phyloP scores from a whole-genome alignment of 2,888 invertebrate genomes.

The Mesoligia furuncula region DNA sequence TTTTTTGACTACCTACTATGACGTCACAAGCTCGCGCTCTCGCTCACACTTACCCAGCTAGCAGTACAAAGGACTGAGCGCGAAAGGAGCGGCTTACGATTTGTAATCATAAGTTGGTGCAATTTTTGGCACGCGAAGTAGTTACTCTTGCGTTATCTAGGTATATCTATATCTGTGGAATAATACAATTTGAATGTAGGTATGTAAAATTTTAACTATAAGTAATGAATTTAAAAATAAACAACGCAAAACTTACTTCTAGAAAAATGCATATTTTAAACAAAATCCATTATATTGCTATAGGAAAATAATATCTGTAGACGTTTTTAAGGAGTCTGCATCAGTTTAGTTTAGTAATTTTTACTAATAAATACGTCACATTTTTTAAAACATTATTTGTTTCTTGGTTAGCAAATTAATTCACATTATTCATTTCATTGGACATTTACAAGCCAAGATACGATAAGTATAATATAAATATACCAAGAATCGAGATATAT shows the following conservation, averaged over 20 bases:
- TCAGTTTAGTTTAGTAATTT: background rate
- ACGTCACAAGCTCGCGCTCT: no score
- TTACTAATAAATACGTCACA: background rate
- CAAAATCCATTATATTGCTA: constrained; percentile 18
- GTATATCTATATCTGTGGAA: no score
- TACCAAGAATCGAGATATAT: constrained; percentile 11
- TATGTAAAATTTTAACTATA: constrained; percentile 32
- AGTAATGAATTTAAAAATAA: constrained; percentile 40
- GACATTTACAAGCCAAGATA: constrained; percentile 18
- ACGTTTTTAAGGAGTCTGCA: constrained; percentile 16
- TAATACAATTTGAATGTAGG: constrained; percentile 50
- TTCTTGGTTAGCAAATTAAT: constrained; percentile 9
- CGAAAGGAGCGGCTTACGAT: no score
- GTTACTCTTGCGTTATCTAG: no score
- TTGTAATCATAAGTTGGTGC: no score
- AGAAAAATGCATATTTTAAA: constrained; percentile 47
- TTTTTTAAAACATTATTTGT: background rate
- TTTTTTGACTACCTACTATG: no score
- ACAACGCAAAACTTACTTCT: constrained; percentile 52
- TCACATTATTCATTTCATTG: constrained; percentile 7
- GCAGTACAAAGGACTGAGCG: no score
- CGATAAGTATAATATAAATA: constrained; percentile 5
- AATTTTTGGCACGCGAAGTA: no score
- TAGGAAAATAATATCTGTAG: constrained; percentile 33
- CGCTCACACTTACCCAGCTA: no score